These are phyloP conservation scores for Drosophila testacea DNA, from an alignment of 2,888 invertebrate genomes.

Conservation along the genomic window DNA sequence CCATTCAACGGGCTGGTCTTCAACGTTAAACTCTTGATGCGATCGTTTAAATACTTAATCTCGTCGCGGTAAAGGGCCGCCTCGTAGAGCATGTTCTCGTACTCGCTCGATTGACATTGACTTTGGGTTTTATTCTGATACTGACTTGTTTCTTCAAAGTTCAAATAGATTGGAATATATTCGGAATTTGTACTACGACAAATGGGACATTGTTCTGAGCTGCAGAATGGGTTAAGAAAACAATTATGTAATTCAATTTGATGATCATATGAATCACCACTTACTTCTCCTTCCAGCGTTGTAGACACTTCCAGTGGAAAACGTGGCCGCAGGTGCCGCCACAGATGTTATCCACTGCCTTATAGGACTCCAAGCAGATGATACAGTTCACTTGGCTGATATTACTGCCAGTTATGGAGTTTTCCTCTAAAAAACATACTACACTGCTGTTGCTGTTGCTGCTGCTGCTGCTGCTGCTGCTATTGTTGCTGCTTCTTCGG, in stretches of 20 bases:
- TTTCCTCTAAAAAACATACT: background rate
- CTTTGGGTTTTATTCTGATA: background rate
- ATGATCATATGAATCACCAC: background rate
- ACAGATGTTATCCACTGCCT: constrained; percentile 6
- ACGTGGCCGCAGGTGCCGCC: constrained; percentile 20
- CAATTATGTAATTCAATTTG: background rate
- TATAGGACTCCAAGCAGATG: constrained; percentile 19
- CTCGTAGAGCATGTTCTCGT: constrained; percentile 61
- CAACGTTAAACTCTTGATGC: constrained; percentile 5
- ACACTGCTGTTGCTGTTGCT: background rate
- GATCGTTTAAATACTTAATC: constrained; percentile 55
- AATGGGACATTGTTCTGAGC: constrained; percentile 70
- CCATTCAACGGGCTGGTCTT: background rate
- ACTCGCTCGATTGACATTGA: constrained; percentile 23
- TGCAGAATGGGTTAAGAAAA: constrained; percentile 22
- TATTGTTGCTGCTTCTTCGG: background rate
- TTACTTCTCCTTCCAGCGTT: constrained; percentile 11
- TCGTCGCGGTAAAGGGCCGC: constrained; percentile 58
- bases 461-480: background rate
- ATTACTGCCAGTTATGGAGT: background rate
- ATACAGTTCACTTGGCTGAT: constrained; percentile 7
- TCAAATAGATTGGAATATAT: constrained; percentile 60
- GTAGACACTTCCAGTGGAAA: constrained; percentile 19
- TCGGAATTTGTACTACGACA: constrained; percentile 53
- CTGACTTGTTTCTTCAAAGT: constrained; percentile 56